Evolutionary conservation across 1,140 invertebrate species (phyloP).

Genomic region (Antheraea pernyi): DNA sequence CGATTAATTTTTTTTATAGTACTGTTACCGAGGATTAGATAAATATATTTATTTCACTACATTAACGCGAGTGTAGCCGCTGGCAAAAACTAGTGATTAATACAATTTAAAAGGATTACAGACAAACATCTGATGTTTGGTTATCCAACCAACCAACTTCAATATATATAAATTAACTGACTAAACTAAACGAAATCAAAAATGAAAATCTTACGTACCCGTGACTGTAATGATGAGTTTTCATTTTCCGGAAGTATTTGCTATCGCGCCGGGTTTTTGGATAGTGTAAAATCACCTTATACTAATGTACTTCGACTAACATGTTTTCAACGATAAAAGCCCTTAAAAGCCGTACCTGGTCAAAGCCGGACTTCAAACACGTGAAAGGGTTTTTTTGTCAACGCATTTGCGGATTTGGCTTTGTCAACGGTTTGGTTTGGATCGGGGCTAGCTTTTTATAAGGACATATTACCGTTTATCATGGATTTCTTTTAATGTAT

Average conservation of each 20-base stretch:
- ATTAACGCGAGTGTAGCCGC: too few relatives aligned
- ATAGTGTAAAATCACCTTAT: background rate
- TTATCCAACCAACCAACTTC: too few relatives aligned
- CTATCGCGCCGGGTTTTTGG: background rate
- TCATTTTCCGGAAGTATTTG: background rate
- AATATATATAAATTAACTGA: too few relatives aligned
- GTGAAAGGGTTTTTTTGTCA: conserved; percentile 5
- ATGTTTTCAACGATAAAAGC: background rate
- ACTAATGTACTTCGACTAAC: background rate
- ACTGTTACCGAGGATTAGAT: too few relatives aligned
- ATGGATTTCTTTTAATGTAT: too few relatives aligned
- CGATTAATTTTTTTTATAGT: too few relatives aligned
- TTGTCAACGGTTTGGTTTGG: background rate
- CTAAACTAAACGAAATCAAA: background rate
- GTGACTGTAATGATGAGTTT: background rate
- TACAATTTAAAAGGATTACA: too few relatives aligned
- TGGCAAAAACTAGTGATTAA: too few relatives aligned
- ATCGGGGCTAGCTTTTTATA: background rate
- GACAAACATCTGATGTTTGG: too few relatives aligned
- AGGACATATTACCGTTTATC: too few relatives aligned
- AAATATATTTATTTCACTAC: too few relatives aligned
- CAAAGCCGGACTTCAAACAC: background rate
- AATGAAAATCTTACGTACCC: background rate
- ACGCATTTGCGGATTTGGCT: conserved; percentile 7
- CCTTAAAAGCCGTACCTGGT: conserved; percentile 2